phyloP scores from a whole-genome alignment of 1,140 invertebrate species.

The Pectinophora gossypiella region DNA sequence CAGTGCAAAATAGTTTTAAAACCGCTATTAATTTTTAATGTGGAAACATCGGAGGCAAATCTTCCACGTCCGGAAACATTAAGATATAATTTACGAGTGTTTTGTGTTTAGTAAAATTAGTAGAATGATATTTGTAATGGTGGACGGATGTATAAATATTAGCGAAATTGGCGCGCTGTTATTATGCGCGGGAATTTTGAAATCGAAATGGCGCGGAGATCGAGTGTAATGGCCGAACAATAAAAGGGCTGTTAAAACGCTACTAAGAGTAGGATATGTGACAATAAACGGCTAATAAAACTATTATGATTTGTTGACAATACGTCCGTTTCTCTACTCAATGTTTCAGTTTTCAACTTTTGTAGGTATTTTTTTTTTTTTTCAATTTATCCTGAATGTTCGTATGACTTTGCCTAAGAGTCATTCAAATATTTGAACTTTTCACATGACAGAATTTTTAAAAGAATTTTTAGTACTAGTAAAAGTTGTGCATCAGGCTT shows the following conservation, averaged over 20 bases:
- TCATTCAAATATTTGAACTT: too few species aligned
- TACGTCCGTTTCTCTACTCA: too few species aligned
- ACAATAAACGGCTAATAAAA: neutral
- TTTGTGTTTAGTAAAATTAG: conserved; percentile 64
- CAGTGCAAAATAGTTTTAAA: conserved; percentile 65
- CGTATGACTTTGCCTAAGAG: too few species aligned
- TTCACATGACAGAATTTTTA: too few species aligned
- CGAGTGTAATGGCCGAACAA: neutral
- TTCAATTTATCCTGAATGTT: too few species aligned
- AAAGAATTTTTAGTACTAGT: too few species aligned
- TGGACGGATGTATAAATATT: conserved; percentile 62
- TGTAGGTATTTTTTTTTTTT: too few species aligned
- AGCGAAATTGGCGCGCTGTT: conserved; percentile 47
- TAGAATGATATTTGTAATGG: conserved; percentile 54
- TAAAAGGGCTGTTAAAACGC: neutral
- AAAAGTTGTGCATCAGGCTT: too few species aligned
- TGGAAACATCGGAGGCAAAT: conserved; percentile 54
- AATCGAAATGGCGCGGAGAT: neutral
- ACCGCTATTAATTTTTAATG: conserved; percentile 65
- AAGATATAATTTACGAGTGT: conserved; percentile 67
- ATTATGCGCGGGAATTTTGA: conserved; percentile 31
- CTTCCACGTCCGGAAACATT: conserved; percentile 65
- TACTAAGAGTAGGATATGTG: neutral
- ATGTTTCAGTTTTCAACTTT: too few species aligned
- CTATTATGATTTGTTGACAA: neutral